Conservation (phyloP, 2,888 invertebrate species). For the Sialis fuliginosa region DNA sequence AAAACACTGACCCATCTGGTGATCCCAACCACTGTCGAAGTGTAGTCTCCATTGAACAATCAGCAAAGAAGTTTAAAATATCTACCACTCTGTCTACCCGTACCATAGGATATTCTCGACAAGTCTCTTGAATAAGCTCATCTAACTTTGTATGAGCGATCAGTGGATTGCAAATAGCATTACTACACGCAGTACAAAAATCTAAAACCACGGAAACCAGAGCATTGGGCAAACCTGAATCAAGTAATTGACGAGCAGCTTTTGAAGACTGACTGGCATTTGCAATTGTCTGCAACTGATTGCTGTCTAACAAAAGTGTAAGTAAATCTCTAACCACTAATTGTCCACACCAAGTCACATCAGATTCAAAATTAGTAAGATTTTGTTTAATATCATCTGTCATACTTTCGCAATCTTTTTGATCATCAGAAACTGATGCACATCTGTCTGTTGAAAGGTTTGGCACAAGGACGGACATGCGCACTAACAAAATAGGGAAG, state of each 20-base stretch:
- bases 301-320: conserved; percentile 35
- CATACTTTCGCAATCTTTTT: conserved; percentile 36
- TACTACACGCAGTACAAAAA: conserved; percentile 16
- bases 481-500: conserved; percentile 54
- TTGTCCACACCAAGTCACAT: conserved; percentile 36
- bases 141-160: conserved; percentile 16
- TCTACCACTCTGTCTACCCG: conserved; percentile 40
- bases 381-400: conserved; percentile 48
- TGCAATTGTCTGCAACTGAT: conserved; percentile 59
- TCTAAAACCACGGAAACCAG: conserved; percentile 42
- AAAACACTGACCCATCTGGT: conserved; percentile 63
- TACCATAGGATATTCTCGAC: conserved; percentile 27
- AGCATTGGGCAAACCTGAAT: conserved; percentile 51
- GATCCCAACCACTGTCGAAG: conserved; percentile 82
- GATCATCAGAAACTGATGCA: conserved; percentile 39
- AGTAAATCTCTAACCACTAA: conserved; percentile 35
- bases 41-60: conserved; percentile 59
- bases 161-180: background rate
- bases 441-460: conserved; percentile 29
- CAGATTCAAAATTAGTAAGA: conserved; percentile 23
- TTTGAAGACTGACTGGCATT: conserved; percentile 65
- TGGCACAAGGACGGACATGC: conserved; percentile 44
- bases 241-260: conserved; percentile 56
- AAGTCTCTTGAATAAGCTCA: conserved; percentile 11
- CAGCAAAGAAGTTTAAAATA: conserved; percentile 65